A percentile compares a stretch with the other conserved stretches of the same genome.
Evolutionary conservation across 2,888 invertebrate genomes (phyloP).

Genomic region (Idaea dimidiata): DNA sequence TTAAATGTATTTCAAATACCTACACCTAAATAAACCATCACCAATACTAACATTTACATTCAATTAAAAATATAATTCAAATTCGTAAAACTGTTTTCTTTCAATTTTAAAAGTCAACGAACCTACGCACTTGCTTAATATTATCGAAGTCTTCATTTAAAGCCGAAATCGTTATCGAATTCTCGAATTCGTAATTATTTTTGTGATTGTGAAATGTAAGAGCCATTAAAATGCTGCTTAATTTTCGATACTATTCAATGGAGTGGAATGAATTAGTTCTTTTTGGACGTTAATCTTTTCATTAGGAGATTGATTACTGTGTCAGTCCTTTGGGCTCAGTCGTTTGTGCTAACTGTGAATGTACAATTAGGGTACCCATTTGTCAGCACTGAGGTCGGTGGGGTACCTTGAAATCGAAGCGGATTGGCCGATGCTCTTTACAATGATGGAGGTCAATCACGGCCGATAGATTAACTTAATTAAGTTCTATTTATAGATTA

Average conservation of each 20-base stretch:
- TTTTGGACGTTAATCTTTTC: conserved; percentile 39
- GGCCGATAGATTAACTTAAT: not conserved
- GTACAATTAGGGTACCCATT: conserved; percentile 41
- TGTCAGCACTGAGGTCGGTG: conserved; percentile 33
- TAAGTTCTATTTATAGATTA: not conserved
- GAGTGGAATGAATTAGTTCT: conserved; percentile 40
- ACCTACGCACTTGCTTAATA: not conserved
- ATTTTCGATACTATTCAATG: conserved; percentile 35
- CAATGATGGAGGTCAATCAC: conserved; percentile 1
- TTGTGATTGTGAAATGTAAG: conserved; percentile 18
- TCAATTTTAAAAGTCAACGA: not conserved
- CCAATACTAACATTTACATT: not conserved
- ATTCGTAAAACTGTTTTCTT: not conserved
- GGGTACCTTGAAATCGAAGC: conserved; percentile 14
- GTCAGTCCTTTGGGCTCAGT: conserved; percentile 37
- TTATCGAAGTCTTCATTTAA: conserved; percentile 9
- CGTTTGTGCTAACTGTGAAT: conserved; percentile 41
- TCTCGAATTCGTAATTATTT: conserved; percentile 16
- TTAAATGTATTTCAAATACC: conserved; percentile 15
- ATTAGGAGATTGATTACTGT: conserved; percentile 45
- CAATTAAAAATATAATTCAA: not conserved
- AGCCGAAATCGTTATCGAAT: conserved; percentile 13
- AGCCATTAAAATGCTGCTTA: conserved; percentile 29
- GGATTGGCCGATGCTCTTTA: conserved; percentile 24
- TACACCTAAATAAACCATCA: not conserved